These are phyloP conservation scores for Melipona bicolor DNA, from an alignment of 2,888 invertebrate species.

Conservation along the genomic window DNA sequence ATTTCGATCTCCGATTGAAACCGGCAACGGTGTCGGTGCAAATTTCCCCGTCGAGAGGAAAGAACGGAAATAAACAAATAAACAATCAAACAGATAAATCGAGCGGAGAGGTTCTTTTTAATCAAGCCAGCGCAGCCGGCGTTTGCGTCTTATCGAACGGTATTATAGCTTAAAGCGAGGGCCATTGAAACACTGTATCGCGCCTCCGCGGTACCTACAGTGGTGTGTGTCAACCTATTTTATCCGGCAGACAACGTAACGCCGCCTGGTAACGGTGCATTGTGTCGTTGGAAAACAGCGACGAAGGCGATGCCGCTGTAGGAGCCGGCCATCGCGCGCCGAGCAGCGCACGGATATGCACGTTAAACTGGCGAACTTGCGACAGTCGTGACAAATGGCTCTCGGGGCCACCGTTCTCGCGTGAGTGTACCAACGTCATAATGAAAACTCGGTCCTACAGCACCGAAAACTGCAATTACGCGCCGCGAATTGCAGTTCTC, in stretches of 20 bases:
- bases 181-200: constrained; percentile 30
- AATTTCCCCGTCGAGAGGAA: too few relatives aligned
- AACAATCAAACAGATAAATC: background rate
- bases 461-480: constrained; percentile 48
- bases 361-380: constrained; percentile 70
- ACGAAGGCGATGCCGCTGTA: constrained; percentile 58
- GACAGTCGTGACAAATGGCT: constrained; percentile 71
- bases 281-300: constrained; percentile 64
- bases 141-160: constrained; percentile 12
- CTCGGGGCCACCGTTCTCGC: constrained; percentile 53
- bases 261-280: constrained; percentile 49
- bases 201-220: constrained; percentile 28
- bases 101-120: too few relatives aligned
- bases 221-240: constrained; percentile 43
- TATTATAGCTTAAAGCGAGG: constrained; percentile 14
- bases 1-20: too few relatives aligned
- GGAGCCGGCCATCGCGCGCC: constrained; percentile 34
- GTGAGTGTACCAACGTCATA: constrained; percentile 64
- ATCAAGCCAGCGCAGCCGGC: background rate
- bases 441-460: constrained; percentile 52
- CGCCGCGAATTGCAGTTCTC: constrained; percentile 59
- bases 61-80: background rate
- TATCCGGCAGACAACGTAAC: constrained; percentile 53
- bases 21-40: too few relatives aligned
- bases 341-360: constrained; percentile 52